These are phyloP conservation scores for Lordiphosa clarofinis DNA, from an alignment of 1,140 invertebrate species.

Conservation along the genomic window DNA sequence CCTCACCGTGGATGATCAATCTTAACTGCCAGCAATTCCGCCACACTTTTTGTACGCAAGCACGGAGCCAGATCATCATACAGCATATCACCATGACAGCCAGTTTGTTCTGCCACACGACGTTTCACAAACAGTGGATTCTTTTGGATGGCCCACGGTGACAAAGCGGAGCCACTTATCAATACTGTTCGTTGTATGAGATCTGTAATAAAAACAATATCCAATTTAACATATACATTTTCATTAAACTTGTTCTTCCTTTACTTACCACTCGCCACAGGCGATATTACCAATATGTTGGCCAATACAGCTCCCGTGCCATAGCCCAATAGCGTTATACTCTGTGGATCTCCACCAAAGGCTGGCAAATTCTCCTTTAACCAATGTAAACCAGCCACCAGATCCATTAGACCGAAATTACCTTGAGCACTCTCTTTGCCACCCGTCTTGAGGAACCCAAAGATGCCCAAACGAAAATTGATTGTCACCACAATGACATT, in stretches of 20 bases:
- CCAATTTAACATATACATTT: background rate
- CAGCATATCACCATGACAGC: conserved; percentile 88
- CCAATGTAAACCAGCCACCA: conserved; percentile 96
- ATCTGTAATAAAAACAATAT: conserved; percentile 78
- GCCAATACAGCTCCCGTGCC: conserved; percentile 95
- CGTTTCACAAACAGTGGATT: conserved; percentile 91
- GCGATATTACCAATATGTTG: conserved; percentile 96
- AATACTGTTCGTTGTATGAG: conserved; percentile 94
- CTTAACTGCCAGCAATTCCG: conserved; percentile 86
- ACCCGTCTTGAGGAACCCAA: conserved; percentile 96
- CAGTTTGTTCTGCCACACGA: conserved; percentile 88
- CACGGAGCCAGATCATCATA: conserved; percentile 92
- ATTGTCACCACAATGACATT: conserved; percentile 97
- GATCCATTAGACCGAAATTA: conserved; percentile 97
- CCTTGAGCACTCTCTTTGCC: conserved; percentile 91
- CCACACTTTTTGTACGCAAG: conserved; percentile 86
- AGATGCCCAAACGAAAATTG: conserved; percentile 97
- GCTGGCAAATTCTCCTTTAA: conserved; percentile 93
- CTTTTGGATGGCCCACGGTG: conserved; percentile 95
- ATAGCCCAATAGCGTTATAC: conserved; percentile 94
- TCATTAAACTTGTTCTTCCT: background rate
- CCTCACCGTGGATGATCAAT: conserved; percentile 85
- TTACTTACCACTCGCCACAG: conserved; percentile 91
- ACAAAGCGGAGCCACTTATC: conserved; percentile 96
- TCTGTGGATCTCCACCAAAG: conserved; percentile 93